Evolutionary conservation across 2,113 vertebrate genomes (phyloP).

Genomic region (Paracanthobrama guichenoti): DNA sequence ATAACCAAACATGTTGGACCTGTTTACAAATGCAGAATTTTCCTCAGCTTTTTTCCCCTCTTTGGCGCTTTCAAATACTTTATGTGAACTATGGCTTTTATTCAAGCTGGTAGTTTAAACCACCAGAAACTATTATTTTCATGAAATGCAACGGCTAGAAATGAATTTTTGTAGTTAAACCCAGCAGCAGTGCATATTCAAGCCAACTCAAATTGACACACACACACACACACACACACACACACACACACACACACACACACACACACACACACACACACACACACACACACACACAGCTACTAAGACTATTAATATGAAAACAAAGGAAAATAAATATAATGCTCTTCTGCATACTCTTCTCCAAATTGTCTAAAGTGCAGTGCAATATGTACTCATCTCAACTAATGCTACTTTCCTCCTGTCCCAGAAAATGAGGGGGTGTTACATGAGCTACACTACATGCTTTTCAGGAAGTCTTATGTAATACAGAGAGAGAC

Average conservation of each 20-base stretch:
- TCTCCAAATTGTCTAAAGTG: background rate
- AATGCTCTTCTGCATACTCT: background rate
- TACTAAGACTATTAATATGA: background rate
- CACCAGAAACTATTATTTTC: background rate
- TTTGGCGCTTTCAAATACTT: background rate
- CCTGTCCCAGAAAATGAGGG: constrained; percentile 38
- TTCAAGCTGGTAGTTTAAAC: background rate
- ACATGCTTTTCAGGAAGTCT: constrained; percentile 30
- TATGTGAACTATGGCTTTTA: background rate
- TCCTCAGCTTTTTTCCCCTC: background rate
- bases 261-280: background rate
- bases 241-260: background rate
- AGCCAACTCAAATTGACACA: background rate
- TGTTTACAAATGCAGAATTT: background rate
- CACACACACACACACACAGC: background rate
- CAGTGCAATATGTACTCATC: constrained; percentile 9
- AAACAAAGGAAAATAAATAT: background rate
- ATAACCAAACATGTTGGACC: background rate
- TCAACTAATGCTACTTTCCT: background rate
- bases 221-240: background rate
- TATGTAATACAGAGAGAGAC: constrained; percentile 24
- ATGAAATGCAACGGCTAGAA: background rate
- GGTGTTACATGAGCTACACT: background rate
- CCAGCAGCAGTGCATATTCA: background rate
- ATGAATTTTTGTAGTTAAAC: background rate